Percentiles rank a stretch among this genome's conserved stretches.
These are phyloP conservation scores for Pangasius krempfi DNA, from an alignment of 2,797 vertebrate species.

Conservation along the genomic window DNA sequence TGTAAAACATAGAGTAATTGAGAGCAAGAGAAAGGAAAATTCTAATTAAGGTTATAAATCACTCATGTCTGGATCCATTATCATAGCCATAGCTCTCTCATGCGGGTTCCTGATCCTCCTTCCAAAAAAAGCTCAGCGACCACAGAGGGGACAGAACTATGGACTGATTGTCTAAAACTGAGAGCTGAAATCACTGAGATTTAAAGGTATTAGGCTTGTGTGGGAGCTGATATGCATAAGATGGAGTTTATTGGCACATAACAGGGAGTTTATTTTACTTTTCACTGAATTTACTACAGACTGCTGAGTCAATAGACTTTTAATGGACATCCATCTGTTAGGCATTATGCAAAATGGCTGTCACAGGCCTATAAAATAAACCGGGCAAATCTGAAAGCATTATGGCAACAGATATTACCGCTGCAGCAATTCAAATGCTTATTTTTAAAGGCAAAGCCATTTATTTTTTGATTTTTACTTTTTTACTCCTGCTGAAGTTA, in stretches of 20 bases:
- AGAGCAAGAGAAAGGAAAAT: conserved; percentile 78
- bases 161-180: conserved; percentile 10
- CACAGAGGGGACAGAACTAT: conserved; percentile 24
- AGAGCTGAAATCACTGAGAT: conserved; percentile 49
- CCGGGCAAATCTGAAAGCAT: background rate
- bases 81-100: conserved; percentile 41
- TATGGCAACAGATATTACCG: background rate
- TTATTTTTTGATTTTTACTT: background rate
- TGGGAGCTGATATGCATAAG: conserved; percentile 5
- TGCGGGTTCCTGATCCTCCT: conserved; percentile 30
- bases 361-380: conserved; percentile 40
- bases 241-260: conserved; percentile 4
- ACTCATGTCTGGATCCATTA: conserved; percentile 76
- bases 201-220: conserved; percentile 8
- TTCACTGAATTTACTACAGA: conserved; percentile 33
- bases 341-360: conserved; percentile 45
- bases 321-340: conserved; percentile 51
- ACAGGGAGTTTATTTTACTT: conserved; percentile 17
- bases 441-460: conserved; percentile 4
- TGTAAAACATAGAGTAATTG: conserved; percentile 74
- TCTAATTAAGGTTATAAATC: conserved; percentile 75
- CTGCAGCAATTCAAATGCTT: conserved; percentile 13
- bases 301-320: conserved; percentile 40
- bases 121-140: conserved; percentile 40
- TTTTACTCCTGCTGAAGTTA: background rate